Percentiles rank a stretch among this genome's conserved stretches.
These are phyloP conservation scores for Tetramorium alpestre DNA, from an alignment of 1,140 invertebrate species.

Conservation along the genomic window DNA sequence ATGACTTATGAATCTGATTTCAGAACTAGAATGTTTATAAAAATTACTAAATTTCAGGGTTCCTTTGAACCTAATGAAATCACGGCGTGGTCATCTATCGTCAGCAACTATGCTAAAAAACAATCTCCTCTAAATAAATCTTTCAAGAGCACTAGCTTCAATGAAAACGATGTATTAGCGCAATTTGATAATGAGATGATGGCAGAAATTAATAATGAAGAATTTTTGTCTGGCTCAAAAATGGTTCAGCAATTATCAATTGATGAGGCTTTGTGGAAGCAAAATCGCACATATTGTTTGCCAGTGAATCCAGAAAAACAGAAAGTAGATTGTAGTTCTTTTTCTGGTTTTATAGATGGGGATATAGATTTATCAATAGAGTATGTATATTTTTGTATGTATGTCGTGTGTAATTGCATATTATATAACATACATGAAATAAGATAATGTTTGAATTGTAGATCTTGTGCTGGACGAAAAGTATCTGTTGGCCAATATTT, in stretches of 20 bases:
- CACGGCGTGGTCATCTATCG: slow-evolving; percentile 78
- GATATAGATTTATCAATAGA: slow-evolving; percentile 78
- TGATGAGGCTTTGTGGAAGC: slow-evolving; percentile 78
- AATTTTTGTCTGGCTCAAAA: slow-evolving; percentile 79
- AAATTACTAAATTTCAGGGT: slow-evolving; percentile 69
- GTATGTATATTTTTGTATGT: slow-evolving; percentile 57
- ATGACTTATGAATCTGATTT: slow-evolving; percentile 28
- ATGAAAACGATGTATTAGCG: slow-evolving; percentile 45
- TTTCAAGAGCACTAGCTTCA: slow-evolving; percentile 72
- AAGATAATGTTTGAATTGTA: slow-evolving; percentile 42
- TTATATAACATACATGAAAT: neutral
- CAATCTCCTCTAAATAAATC: slow-evolving; percentile 1
- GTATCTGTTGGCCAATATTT: slow-evolving; percentile 81
- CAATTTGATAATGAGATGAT: slow-evolving; percentile 67
- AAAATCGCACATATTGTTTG: slow-evolving; percentile 67
- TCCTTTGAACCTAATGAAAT: slow-evolving; percentile 81
- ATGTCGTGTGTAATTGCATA: neutral
- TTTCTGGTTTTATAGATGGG: slow-evolving; percentile 81
- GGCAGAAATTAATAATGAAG: slow-evolving; percentile 57
- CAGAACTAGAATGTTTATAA: neutral
- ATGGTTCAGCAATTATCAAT: slow-evolving; percentile 72
- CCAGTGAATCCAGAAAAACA: slow-evolving; percentile 70
- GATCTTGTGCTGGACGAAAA: slow-evolving; percentile 74
- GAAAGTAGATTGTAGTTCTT: slow-evolving; percentile 76
- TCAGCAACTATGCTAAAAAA: slow-evolving; percentile 69